Base-by-base conservation (phyloP, 2,888 invertebrate genomes). In the Microctonus aethiopoides region DNA sequence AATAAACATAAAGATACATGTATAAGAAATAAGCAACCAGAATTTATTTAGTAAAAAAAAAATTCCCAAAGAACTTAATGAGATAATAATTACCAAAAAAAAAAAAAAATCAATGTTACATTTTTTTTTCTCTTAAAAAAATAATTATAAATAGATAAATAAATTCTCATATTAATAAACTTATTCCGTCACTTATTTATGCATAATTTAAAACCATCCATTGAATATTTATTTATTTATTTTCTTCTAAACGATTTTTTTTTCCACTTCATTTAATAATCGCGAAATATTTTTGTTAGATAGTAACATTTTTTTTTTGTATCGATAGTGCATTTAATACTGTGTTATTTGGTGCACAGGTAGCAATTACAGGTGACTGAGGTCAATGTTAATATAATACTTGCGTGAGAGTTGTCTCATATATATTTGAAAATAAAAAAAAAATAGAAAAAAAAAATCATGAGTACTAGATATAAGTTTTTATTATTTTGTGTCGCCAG, bases 361-460 rank as follows among this genome's bases (percentile, higher is more conserved):
- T 82, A 81, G 83, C 81, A 86, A 86, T 86, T 86, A 84, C 78
- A 85, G 83, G 83, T 83, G 83, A 83, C 79, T 83, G 81, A 84
- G 86, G 85, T 86, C 86, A 85, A 84, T 84, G 84, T 84, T 86
- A 85, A 86, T 86, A 83, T 76, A 81, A 80, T 80, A 77, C 78
- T 85, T 79, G 85, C 85, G 85, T 84, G 85, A 82, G 84, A 83
- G 16, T 16, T n/a, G 46, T 57, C 13, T 29, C 6, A 20, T 29
- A 29, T 29, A 29, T 7, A 29, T 32, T 26, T 3, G 6, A 29
- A 56, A 26, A n/a, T 29, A 29, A 56, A 29, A 29, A 22, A 54
- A 54, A 63, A 39, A 57, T 4, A 39, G 29, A 32, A 60, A 32
- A 64, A 72, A 73, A 74, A 65, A 68, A 63, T 80, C 79, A 79